Evolutionary conservation across 92 coral and sea anemone species (phyloP), one percentile per base, ranked within the genome.

Genomic region (Parazoanthus darwini): DNA sequence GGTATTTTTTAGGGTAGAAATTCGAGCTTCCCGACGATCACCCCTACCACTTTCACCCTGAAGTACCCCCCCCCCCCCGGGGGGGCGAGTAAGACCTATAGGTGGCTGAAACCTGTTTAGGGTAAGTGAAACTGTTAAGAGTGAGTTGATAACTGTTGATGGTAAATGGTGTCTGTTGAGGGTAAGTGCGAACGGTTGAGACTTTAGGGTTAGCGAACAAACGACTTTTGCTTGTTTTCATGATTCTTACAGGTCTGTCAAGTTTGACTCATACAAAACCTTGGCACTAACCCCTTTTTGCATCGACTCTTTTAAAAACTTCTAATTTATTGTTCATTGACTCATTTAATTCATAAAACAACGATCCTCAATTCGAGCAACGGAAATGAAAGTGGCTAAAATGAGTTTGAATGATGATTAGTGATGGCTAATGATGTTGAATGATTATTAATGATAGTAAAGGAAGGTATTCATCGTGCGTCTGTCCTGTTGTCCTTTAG

Each of bases 101-200:
- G 93, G 98, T 96, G 35, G 46, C 93, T 79, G 6, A 5, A 16
- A 44, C 70, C 70, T 20, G 70, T 63, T 63, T 0, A 63, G 85
- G 93, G 98, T 94, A 39, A 71, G 94, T 74, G 13, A 5, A n/a
- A 37, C 68, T 96, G 25, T 82, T 92, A 29, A 73, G 87, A 92
- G 98, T 96, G 50, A 71, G 95, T 74, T 14, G 3, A 23, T n/a
- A 39, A 5, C 7, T 36, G 20, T 74, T 75, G 46, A 75, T 78
- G 93, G 98, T 96, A 39, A 63, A 92, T 74, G 3, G 2, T 16
- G 90, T 39, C 74, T 96, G 25, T 85, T 93, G 33, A 77, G 81
- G 93, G 98, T 96, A n/a, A 59, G 94, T 79, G 6, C 2, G 26
- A 44, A n/a, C 70, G 3, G 70, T 63, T 63, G 26, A 29, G 33